phyloP scores from a whole-genome alignment of 2,797 vertebrate genomes.

The Podargus strigoides region DNA sequence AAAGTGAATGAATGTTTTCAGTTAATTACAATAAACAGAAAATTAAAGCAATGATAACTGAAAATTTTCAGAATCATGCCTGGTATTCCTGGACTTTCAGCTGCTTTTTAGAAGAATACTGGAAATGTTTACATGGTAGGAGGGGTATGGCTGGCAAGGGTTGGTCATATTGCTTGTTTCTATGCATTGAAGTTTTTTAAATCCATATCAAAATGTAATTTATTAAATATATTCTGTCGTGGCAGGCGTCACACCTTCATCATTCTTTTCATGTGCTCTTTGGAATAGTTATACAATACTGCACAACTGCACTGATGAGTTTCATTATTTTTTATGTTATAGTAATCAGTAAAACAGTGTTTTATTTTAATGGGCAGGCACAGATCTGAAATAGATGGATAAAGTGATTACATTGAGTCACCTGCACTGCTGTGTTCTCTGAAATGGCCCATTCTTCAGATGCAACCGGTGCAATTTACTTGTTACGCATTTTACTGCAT shows the following conservation, averaged over 20 bases:
- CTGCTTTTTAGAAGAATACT: not conserved
- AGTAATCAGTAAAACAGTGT: not conserved
- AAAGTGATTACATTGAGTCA: not conserved
- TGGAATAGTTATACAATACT: not conserved
- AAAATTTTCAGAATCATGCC: not conserved
- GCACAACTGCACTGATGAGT: not conserved
- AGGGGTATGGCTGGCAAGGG: not conserved
- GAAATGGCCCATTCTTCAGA: not conserved
- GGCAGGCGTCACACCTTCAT: not conserved
- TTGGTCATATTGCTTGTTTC: not conserved
- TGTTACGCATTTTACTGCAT: not conserved
- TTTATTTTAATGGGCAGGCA: not conserved
- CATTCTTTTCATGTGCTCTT: constrained; percentile 4
- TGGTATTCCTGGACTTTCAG: not conserved
- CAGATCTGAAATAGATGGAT: constrained; percentile 17
- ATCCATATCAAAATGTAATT: constrained; percentile 4
- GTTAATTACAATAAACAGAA: constrained; percentile 53
- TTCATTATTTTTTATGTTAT: not conserved
- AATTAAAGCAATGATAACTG: constrained; percentile 1
- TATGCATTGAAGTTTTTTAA: not conserved
- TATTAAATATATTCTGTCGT: not conserved
- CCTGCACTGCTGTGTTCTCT: not conserved
- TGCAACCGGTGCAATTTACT: not conserved
- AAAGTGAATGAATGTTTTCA: constrained; percentile 49
- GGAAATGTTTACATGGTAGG: not conserved